These are phyloP conservation scores for Stenurella melanura DNA, from an alignment of 2,888 invertebrate genomes.

Conservation along the genomic window DNA sequence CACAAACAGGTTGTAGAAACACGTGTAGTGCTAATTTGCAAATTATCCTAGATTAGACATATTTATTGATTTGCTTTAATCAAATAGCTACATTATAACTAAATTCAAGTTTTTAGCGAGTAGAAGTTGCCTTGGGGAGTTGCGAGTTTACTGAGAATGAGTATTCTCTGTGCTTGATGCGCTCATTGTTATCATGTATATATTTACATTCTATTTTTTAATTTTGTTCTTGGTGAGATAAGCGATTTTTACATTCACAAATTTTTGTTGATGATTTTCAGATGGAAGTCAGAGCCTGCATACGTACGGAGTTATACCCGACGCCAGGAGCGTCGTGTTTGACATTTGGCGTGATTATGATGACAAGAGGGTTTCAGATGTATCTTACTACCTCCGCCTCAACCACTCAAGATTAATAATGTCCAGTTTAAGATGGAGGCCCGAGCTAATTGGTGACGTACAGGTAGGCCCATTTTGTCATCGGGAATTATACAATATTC, in stretches of 20 bases:
- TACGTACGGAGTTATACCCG: constrained; percentile 85
- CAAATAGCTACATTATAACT: too few relatives aligned
- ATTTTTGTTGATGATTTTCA: constrained; percentile 61
- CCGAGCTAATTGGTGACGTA: constrained; percentile 80
- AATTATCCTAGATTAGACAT: too few relatives aligned
- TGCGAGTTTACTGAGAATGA: too few relatives aligned
- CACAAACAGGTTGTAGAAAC: too few relatives aligned
- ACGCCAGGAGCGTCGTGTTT: constrained; percentile 84
- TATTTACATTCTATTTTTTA: too few relatives aligned
- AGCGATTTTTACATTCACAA: constrained; percentile 2
- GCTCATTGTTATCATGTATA: too few relatives aligned
- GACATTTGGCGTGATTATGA: constrained; percentile 90
- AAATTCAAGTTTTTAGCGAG: too few relatives aligned
- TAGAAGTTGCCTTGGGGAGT: too few relatives aligned
- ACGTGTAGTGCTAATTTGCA: too few relatives aligned
- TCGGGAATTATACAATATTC: neutral
- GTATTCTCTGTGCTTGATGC: too few relatives aligned
- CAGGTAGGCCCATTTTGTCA: constrained; percentile 69
- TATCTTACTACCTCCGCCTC: constrained; percentile 85
- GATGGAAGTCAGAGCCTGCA: constrained; percentile 81
- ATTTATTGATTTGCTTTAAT: too few relatives aligned
- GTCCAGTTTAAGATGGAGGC: constrained; percentile 87
- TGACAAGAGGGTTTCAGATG: constrained; percentile 85
- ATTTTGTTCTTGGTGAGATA: neutral
- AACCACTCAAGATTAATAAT: constrained; percentile 90